Conservation (phyloP, 37 sponge, comb jelly and placozoan species). For the Halichondria panicea region DNA sequence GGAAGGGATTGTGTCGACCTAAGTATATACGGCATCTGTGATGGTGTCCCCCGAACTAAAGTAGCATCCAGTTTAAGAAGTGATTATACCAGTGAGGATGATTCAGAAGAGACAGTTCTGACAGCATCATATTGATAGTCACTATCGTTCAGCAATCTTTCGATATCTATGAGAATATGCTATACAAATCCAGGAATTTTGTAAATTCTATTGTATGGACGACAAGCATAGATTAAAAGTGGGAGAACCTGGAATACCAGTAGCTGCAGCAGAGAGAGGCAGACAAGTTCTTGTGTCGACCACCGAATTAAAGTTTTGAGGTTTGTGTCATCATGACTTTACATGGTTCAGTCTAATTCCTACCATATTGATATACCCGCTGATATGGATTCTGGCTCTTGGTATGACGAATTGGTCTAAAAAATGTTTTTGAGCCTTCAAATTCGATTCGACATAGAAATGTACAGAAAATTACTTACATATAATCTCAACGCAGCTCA, state of each 20-base stretch:
- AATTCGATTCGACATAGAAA: slow-evolving; percentile 47
- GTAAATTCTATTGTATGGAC: slow-evolving; percentile 23
- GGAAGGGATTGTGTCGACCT: too few species aligned
- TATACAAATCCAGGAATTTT: slow-evolving; percentile 6
- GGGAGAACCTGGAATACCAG: slow-evolving; percentile 57
- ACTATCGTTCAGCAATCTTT: slow-evolving; percentile 44
- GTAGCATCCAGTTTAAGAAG: too few species aligned
- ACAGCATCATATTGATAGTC: slow-evolving; percentile 23
- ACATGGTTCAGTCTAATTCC: slow-evolving; percentile 41
- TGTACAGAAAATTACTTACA: slow-evolving; percentile 22
- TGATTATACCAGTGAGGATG: too few species aligned
- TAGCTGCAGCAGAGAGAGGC: slow-evolving; percentile 47
- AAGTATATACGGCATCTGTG: too few species aligned
- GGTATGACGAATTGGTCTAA: slow-evolving; percentile 56
- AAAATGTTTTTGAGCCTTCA: slow-evolving; percentile 53
- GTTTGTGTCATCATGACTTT: slow-evolving; percentile 51
- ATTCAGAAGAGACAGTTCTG: slow-evolving; percentile 31
- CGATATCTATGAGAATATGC: slow-evolving; percentile 34
- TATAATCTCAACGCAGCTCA: slow-evolving; percentile 32
- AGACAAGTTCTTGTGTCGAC: slow-evolving; percentile 25
- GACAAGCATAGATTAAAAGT: slow-evolving; percentile 62
- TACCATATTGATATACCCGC: slow-evolving; percentile 35
- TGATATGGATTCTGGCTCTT: slow-evolving; percentile 31
- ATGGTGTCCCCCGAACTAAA: too few species aligned
- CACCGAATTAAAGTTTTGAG: slow-evolving; percentile 33